Evolutionary conservation across 2,888 invertebrate species (phyloP).

Genomic region (Drosophila algonquin): DNA sequence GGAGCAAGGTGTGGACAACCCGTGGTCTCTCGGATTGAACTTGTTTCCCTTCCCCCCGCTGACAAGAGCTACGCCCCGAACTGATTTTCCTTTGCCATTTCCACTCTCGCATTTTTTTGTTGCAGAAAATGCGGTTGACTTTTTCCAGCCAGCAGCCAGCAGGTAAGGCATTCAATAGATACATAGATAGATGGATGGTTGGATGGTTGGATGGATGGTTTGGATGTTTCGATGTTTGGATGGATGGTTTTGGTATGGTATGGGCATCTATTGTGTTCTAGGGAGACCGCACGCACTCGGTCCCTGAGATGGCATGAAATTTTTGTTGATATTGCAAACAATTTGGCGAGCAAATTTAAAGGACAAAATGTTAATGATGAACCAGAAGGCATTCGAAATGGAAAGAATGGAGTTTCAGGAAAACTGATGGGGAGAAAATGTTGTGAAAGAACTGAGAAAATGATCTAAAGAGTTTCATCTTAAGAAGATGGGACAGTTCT

Average conservation of each 20-base stretch:
- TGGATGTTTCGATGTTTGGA: slow-evolving; percentile 2
- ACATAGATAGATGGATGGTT: not conserved
- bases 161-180: not conserved
- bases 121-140: slow-evolving; percentile 49
- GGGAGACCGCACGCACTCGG: slow-evolving; percentile 63
- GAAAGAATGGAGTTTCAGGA: slow-evolving; percentile 21
- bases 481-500: too few relatives aligned
- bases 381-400: not conserved
- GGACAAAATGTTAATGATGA: slow-evolving; percentile 5
- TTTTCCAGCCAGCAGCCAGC: slow-evolving; percentile 21
- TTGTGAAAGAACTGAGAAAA: not conserved
- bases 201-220: not conserved
- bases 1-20: slow-evolving; percentile 77
- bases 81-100: slow-evolving; percentile 16
- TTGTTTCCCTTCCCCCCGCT: slow-evolving; percentile 58
- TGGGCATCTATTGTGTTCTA: slow-evolving; percentile 29
- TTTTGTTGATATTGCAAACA: slow-evolving; percentile 74
- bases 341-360: slow-evolving; percentile 49
- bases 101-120: slow-evolving; percentile 15
- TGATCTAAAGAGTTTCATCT: not conserved
- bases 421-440: slow-evolving; percentile 16
- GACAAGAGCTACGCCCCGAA: slow-evolving; percentile 72
- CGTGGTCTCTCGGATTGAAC: slow-evolving; percentile 57
- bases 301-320: slow-evolving; percentile 60
- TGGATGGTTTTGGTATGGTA: slow-evolving; percentile 10